Evolutionary conservation across 1,140 invertebrate genomes (phyloP), one percentile per base, ranked within the genome.

Genomic region (Drosophila kanapiae): DNA sequence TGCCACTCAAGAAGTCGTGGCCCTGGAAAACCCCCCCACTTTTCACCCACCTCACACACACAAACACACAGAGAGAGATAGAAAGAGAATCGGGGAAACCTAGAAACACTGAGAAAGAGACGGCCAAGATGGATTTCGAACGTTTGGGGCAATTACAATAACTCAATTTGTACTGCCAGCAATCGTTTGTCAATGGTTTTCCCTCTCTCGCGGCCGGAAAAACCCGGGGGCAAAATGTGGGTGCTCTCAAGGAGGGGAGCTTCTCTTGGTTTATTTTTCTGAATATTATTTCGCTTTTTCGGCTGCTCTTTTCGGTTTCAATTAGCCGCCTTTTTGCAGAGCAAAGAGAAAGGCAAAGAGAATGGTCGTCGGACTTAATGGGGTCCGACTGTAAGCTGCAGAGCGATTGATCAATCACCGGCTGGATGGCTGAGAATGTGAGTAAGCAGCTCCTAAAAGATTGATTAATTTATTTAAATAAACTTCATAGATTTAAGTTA

Each of bases 1-100:
- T 87, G 83, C 83, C 85, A 87, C 83, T 87, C 83, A 87, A 87
- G 77, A 88, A 88, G 80, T 87, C 84, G 83, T 87, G 83, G 83
- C 83, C 80, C 80, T 88, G 84, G 71, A 78, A 59, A 74, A 58
- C 27, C 61, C 65, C 71, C 68, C 47, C 31, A 31, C 37, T 43
- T 37, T 48, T 48, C 47, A 71, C 54, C 45, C 18, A 29, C 16
- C 18, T 29, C 33, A 5, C 8, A 11, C n/a, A 54, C 1, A 11
- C 38, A 42, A 27, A 33, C 49, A 72, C 45, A 75, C 16, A 63
- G 31, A 54, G 27, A 45, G 8, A 43, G 11, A 38, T 1, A 27
- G 37, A 9, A 27, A 47, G 33, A 47, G 29, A 63, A 16, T 33
- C 31, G 42, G 42, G 33, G 51, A 64, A 31, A 27, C 62, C 37